Evolutionary conservation across 2,113 vertebrate genomes (phyloP), one percentile per base, ranked within the genome.

Genomic region (Myotis lucifugus): DNA sequence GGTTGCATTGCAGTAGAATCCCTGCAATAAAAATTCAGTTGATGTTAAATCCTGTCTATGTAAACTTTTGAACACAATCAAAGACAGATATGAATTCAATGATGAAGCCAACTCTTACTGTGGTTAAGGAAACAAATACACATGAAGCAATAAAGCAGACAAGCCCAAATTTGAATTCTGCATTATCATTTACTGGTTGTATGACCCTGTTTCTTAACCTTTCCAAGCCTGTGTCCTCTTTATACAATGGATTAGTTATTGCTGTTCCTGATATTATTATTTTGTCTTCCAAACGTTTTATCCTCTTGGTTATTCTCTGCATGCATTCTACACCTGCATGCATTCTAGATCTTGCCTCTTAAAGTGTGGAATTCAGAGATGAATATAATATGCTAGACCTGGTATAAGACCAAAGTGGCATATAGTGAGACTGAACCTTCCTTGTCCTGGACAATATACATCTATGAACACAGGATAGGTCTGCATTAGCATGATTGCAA

Each of bases 321-420:
- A 25, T 54, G 29, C 18, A 50, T 59, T 59, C 56, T 59, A 59
- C 1, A 59, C 56, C 52, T 92, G 61, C 66, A 25, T 48, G 29
- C 14, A 50, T 50, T n/a, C 67, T 84, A 64, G 46, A 34, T 46
- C 34, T 85, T 82, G 52, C 10, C 69, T 82, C 64, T 82, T 88
- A 85, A 88, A 93, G 67, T 82, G 59, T 85, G 29, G n/a, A 72
- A 83, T 95, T 93, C 48, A 89, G n/a, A 84, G 67, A 67, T 48
- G n/a, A 70, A 6, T 52, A 25, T 69, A 76, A 59, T 27, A 46
- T 12, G 7, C 6, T 85, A 78, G 46, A 94, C 37, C 27, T 86
- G 37, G 10, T 29, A 11, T 21, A 19, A 61, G 59, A 72, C 27
- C 42, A 56, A 73, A 77, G 52, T 42, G 67, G 34, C 8, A 11